Percentiles rank a stretch among this genome's conserved stretches.
Conservation (phyloP, 2,888 invertebrate species). For the Nephrotoma guestfalica region DNA sequence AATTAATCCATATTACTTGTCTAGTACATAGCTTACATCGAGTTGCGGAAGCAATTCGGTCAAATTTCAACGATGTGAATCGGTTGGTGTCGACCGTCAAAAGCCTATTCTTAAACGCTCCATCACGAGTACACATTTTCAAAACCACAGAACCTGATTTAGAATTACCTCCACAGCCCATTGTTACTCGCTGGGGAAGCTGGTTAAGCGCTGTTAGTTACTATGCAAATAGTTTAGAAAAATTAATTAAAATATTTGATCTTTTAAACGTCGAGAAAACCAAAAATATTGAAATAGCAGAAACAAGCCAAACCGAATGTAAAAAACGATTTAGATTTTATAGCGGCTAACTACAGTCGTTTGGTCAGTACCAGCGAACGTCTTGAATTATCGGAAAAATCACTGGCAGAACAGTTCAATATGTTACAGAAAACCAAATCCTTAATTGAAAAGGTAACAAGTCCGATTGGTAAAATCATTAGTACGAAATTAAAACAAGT, state of each 20-base stretch:
- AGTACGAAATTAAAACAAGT: not conserved
- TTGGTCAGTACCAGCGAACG: not conserved
- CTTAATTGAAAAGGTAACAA: not conserved
- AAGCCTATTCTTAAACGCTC: too few relatives aligned
- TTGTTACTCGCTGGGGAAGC: not conserved
- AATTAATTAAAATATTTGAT: not conserved
- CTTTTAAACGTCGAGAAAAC: not conserved
- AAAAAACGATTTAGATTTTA: not conserved
- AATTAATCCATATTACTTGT: slow-evolving; percentile 19
- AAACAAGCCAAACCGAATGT: not conserved
- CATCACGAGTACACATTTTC: too few relatives aligned
- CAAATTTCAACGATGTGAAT: slow-evolving; percentile 16
- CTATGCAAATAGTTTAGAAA: not conserved
- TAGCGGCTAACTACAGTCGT: not conserved
- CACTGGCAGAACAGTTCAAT: not conserved
- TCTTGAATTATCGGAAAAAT: not conserved
- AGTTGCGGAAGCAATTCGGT: slow-evolving; percentile 17
- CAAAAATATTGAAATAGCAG: not conserved
- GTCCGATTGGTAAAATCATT: not conserved
- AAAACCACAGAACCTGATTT: slow-evolving; percentile 18
- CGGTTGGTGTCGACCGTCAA: too few relatives aligned
- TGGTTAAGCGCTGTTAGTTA: not conserved
- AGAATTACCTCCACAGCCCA: not conserved
- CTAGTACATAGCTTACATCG: slow-evolving; percentile 19
- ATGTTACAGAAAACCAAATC: not conserved